Conservation (phyloP, 2,797 vertebrate genomes). For the Trichosurus vulpecula region DNA sequence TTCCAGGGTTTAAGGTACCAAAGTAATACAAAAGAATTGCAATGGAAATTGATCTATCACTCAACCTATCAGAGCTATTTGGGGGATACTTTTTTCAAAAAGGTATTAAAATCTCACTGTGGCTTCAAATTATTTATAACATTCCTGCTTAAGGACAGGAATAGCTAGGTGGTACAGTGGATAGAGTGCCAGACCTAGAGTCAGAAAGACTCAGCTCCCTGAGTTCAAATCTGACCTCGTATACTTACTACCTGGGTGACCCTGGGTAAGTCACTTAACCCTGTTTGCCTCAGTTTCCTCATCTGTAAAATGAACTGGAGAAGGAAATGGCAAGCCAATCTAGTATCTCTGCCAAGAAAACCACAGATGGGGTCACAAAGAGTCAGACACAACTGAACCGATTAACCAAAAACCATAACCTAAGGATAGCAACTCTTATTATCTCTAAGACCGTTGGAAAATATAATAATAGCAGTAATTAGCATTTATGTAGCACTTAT, state of each 20-base stretch:
- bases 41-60: background rate
- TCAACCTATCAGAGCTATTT: background rate
- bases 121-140: conserved; percentile 16
- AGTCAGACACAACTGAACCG: background rate
- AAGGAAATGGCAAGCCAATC: background rate
- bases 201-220: background rate
- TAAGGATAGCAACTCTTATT: background rate
- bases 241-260: background rate
- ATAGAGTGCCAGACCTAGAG: background rate
- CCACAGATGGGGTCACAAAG: background rate
- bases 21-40: background rate
- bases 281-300: background rate
- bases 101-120: background rate
- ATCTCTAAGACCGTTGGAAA: background rate
- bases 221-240: background rate
- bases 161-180: background rate
- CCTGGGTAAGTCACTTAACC: background rate
- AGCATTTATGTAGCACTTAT: background rate
- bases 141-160: conserved; percentile 17
- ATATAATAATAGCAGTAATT: background rate
- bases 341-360: background rate
- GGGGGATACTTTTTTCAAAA: background rate
- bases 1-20: background rate
- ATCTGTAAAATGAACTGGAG: background rate
- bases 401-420: background rate